Base-by-base conservation (phyloP, 2,797 vertebrate species). In the Lepus oiostolus region DNA sequence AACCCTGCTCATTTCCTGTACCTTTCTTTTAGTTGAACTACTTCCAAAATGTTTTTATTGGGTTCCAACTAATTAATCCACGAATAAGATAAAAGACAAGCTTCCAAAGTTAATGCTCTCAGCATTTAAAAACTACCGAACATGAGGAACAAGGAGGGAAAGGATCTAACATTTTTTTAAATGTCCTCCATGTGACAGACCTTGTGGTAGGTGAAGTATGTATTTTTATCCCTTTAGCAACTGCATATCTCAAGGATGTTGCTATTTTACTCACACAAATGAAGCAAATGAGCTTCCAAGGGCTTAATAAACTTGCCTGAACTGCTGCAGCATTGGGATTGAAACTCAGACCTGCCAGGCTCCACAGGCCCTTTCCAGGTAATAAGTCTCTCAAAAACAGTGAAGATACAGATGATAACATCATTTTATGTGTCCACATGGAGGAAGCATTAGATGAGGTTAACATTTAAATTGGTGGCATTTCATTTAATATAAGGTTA, bases 11-110 rank as follows among this genome's bases (percentile, higher is more conserved):
- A 42, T 4, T 72, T 62, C 5, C 12, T 26, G 17, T 3, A 26
- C n/a, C 71, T 90, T 70, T 60, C 5, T 85, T 87, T 68, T 70
- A 80, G 42, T 76, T 82, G 28, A 82, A 50, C 13, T 85, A 52
- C 62, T 63, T 63, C 76, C 3, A 35, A 17, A 42, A 38, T 13
- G n/a, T 6, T 84, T 92, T 68, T 79, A 42, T 72, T 47, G 47
- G 13, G 63, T 82, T 76, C 26, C 8, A 71, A 47, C 42, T 63
- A 35, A 85, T 62, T 76, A 54, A 68, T 82, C 26, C 47, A 21
- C 28, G 8, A 79, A 58, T 80, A 62, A 85, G 68, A 72, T 26
- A 85, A 96, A 81, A 35, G 72, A 65, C 16, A 85, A 76, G 9
- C 26, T 42, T 85, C 13, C 30, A 35, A 85, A 76, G 54, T 72